Percentiles rank a stretch among this genome's conserved stretches.
phyloP scores from a whole-genome alignment of 2,113 vertebrate species.

The Trinectes maculatus region DNA sequence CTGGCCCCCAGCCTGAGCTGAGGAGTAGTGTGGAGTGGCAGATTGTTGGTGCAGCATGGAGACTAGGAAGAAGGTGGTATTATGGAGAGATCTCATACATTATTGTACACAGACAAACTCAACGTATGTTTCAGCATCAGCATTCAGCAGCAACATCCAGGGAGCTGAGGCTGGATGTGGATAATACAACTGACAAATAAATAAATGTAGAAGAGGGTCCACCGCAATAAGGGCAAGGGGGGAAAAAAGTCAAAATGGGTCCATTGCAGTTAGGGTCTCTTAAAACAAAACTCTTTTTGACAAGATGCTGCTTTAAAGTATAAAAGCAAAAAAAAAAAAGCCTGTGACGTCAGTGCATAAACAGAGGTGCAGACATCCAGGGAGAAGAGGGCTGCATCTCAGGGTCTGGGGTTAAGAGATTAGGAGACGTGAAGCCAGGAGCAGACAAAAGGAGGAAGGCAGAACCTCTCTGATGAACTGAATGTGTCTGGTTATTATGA shows the following conservation, averaged over 20 bases:
- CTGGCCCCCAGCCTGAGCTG: constrained; percentile 87
- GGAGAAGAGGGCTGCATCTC: constrained; percentile 56
- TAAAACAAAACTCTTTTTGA: constrained; percentile 30
- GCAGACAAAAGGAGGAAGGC: constrained; percentile 20
- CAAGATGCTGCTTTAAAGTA: constrained; percentile 24
- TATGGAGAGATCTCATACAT: constrained; percentile 55
- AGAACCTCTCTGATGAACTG: constrained; percentile 73
- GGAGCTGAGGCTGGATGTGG: constrained; percentile 17
- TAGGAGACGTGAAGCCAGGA: constrained; percentile 33
- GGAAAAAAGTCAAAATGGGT: constrained; percentile 18
- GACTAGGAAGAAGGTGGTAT: constrained; percentile 78
- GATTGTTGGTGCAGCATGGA: constrained; percentile 98
- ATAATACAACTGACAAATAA: constrained; percentile 29
- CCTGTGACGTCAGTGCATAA: constrained; percentile 37
- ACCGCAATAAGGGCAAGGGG: constrained; percentile 17
- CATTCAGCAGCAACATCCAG: constrained; percentile 17
- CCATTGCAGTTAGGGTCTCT: constrained; percentile 28
- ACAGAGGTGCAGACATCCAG: constrained; percentile 46
- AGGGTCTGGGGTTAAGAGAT: constrained; percentile 32
- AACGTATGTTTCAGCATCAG: too few relatives aligned
- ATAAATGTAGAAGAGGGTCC: constrained; percentile 13
- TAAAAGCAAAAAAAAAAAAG: constrained; percentile 50
- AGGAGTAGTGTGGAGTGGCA: constrained; percentile 89
- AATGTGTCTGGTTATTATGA: constrained; percentile 64
- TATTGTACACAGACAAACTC: constrained; percentile 37